These are phyloP conservation scores for Callosobruchus maculatus DNA, from an alignment of 2,888 invertebrate genomes.

Conservation along the genomic window DNA sequence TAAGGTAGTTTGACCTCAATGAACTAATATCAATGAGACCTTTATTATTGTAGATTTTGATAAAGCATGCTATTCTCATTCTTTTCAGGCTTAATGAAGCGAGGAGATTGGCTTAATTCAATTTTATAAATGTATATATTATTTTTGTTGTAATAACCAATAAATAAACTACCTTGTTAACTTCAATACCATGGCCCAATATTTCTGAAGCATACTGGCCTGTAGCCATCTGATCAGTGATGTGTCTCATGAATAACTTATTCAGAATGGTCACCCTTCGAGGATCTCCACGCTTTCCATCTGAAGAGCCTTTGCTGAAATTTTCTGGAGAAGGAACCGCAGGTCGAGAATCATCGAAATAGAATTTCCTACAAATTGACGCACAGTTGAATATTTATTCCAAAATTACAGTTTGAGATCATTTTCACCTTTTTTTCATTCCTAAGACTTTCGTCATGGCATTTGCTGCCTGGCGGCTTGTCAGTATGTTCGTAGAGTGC, in stretches of 20 bases:
- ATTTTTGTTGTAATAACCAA: not conserved
- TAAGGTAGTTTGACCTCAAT: too few relatives aligned
- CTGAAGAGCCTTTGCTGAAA: conserved; percentile 46
- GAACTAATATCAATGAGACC: too few relatives aligned
- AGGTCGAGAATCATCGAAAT: conserved; percentile 33
- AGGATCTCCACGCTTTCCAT: conserved; percentile 53
- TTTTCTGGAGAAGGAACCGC: conserved; percentile 28
- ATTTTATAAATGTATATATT: not conserved
- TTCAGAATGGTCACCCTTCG: conserved; percentile 67
- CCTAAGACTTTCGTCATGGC: conserved; percentile 27
- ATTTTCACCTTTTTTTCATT: conserved; percentile 20
- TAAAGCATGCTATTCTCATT: too few relatives aligned
- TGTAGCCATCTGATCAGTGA: conserved; percentile 74
- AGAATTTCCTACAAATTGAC: conserved; percentile 27
- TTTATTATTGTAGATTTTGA: too few relatives aligned
- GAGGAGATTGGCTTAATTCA: not conserved
- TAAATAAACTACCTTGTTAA: conserved; percentile 57
- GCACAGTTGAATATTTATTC: not conserved
- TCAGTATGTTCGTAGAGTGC: not conserved
- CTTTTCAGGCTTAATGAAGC: too few relatives aligned
- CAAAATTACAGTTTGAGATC: conserved; percentile 1
- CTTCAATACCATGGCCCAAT: conserved; percentile 65
- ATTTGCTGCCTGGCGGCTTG: conserved; percentile 22
- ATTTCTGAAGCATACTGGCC: conserved; percentile 62
- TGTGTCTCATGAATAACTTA: conserved; percentile 76